Percentiles rank a stretch among this genome's conserved stretches.
Conservation (phyloP, 2,113 vertebrate genomes). For the Mesitornis unicolor region DNA sequence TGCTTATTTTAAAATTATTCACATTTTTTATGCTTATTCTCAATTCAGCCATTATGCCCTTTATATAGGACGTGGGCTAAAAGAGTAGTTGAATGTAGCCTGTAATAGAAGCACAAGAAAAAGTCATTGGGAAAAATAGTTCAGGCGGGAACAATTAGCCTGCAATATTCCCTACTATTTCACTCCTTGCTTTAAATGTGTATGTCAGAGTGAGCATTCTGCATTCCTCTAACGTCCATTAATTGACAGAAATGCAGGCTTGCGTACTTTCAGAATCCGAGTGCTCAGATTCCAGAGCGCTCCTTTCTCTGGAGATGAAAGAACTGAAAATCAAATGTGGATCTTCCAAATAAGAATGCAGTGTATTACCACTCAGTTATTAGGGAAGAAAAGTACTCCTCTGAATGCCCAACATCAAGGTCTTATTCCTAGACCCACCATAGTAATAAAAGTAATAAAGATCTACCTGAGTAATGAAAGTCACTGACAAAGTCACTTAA, state of each 20-base stretch:
- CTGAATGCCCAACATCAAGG: constrained; percentile 43
- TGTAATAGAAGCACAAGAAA: neutral
- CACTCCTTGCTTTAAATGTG: neutral
- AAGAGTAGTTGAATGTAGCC: constrained; percentile 18
- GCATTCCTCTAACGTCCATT: neutral
- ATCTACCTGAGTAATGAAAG: constrained; percentile 20
- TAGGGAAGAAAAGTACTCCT: constrained; percentile 39
- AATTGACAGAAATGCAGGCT: constrained; percentile 33
- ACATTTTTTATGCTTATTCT: constrained; percentile 55
- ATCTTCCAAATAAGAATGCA: constrained; percentile 56
- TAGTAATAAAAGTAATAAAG: constrained; percentile 47
- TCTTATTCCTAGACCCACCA: constrained; percentile 40
- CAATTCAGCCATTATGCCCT: constrained; percentile 25
- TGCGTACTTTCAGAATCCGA: neutral
- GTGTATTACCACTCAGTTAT: constrained; percentile 43
- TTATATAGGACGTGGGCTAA: constrained; percentile 13
- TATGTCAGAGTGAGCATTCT: neutral
- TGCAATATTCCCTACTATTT: neutral
- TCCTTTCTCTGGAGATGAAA: constrained; percentile 47
- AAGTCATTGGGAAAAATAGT: constrained; percentile 19
- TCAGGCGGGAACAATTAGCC: constrained; percentile 41
- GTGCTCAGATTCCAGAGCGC: constrained; percentile 34
- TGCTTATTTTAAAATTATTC: constrained; percentile 67
- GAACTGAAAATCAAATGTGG: constrained; percentile 62
- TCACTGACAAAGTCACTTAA: constrained; percentile 59